Conservation (phyloP, 2,113 vertebrate genomes). For the Ammodytes dubius region DNA sequence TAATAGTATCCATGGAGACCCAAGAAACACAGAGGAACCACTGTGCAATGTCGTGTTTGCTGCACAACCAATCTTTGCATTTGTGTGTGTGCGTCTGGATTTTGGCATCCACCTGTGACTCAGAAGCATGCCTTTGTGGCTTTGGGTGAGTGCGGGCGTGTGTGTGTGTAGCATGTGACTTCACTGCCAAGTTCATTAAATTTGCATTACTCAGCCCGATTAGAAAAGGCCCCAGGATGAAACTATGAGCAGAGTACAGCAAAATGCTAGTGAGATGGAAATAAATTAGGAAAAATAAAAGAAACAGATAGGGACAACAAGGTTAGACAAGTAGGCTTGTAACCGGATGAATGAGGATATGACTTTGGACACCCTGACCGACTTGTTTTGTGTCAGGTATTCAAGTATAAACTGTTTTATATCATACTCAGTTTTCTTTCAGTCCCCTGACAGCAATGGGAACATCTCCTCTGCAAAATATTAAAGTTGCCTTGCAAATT, state of each 20-base stretch:
- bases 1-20: slow-evolving; percentile 47
- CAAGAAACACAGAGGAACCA: slow-evolving; percentile 21
- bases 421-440: background rate
- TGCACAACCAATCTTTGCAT: background rate
- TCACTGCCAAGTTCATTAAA: slow-evolving; percentile 75
- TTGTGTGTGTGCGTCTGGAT: background rate
- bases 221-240: slow-evolving; percentile 57
- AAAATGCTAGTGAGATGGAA: slow-evolving; percentile 30
- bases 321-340: slow-evolving; percentile 9
- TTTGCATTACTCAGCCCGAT: slow-evolving; percentile 74
- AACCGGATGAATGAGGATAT: slow-evolving; percentile 15
- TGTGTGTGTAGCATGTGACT: slow-evolving; percentile 18
- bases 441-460: background rate
- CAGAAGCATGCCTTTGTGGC: slow-evolving; percentile 20
- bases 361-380: background rate
- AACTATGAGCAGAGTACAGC: slow-evolving; percentile 45
- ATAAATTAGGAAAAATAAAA: slow-evolving; percentile 20
- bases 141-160: slow-evolving; percentile 18
- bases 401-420: background rate
- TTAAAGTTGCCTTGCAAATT: too few species aligned
- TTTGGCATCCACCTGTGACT: slow-evolving; percentile 49
- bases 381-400: background rate
- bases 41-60: slow-evolving; percentile 31
- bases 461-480: background rate
- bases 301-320: slow-evolving; percentile 9